Conservation (phyloP, 37 sponge, comb jelly and placozoan species). For the Dysidea cf. avara region DNA sequence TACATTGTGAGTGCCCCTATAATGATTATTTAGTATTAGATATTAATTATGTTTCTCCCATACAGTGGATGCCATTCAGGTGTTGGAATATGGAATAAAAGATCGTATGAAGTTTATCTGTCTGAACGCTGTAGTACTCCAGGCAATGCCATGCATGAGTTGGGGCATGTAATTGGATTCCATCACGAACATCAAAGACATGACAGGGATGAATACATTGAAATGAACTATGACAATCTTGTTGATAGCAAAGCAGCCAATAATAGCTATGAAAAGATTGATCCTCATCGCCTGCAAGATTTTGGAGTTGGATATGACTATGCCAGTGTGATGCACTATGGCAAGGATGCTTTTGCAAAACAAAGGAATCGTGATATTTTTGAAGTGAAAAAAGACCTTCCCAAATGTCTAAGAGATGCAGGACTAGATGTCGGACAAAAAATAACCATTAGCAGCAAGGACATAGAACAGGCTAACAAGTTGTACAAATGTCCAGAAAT, state of each 20-base stretch:
- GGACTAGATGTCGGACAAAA: too few relatives aligned
- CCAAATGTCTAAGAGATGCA: too few relatives aligned
- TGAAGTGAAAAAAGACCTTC: too few relatives aligned
- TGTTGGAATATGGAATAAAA: background rate
- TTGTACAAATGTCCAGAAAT: too few relatives aligned
- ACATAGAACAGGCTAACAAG: too few relatives aligned
- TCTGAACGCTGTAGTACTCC: background rate
- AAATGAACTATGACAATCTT: slow-evolving; percentile 26
- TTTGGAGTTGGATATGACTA: slow-evolving; percentile 50
- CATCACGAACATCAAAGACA: slow-evolving; percentile 68
- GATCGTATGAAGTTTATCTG: slow-evolving; percentile 1
- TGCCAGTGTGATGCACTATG: slow-evolving; percentile 75
- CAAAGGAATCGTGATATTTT: too few relatives aligned
- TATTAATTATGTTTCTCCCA: too few relatives aligned
- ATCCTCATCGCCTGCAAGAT: background rate
- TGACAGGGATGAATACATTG: slow-evolving; percentile 59
- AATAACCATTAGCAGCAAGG: too few relatives aligned
- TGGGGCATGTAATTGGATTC: slow-evolving; percentile 72
- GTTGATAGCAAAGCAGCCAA: background rate
- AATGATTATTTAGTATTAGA: too few relatives aligned
- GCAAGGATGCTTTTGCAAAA: slow-evolving; percentile 16
- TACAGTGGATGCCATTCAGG: too few relatives aligned
- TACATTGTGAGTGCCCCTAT: slow-evolving; percentile 4
- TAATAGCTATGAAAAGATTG: slow-evolving; percentile 3
- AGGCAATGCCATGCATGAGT: slow-evolving; percentile 62